Evolutionary conservation across 2,113 vertebrate genomes (phyloP).

Genomic region (Nerophis ophidion): DNA sequence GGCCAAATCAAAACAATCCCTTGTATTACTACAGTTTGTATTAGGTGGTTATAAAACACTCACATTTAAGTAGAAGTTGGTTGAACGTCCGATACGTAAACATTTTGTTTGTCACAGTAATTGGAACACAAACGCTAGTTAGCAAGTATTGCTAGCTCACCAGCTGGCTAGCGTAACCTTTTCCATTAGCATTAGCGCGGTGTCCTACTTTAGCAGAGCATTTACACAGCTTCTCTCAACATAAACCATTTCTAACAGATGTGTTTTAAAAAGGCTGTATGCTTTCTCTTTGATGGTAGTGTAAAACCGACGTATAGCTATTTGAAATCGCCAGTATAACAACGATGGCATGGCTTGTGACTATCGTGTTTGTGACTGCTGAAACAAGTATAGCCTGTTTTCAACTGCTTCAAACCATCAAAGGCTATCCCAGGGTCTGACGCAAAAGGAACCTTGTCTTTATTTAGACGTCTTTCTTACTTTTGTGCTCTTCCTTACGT

Average conservation of each 20-base stretch:
- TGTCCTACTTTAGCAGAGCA: constrained; percentile 5
- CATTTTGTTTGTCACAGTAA: constrained; percentile 25
- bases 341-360: neutral
- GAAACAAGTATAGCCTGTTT: neutral
- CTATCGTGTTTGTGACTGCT: neutral
- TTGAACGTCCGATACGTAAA: neutral
- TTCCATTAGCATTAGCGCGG: constrained; percentile 3
- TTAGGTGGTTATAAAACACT: neutral
- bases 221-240: neutral
- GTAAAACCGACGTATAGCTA: neutral
- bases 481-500: neutral
- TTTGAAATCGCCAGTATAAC: neutral
- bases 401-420: neutral
- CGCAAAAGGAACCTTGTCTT: constrained; percentile 5
- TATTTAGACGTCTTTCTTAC: constrained; percentile 22
- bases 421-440: neutral
- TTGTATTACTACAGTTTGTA: neutral
- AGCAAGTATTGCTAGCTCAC: constrained; percentile 38
- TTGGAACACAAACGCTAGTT: constrained; percentile 28
- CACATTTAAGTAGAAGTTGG: neutral
- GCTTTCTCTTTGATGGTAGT: neutral
- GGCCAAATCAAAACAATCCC: constrained; percentile 11
- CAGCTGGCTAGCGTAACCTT: constrained; percentile 26
- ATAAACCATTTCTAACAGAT: neutral
- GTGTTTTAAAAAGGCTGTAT: neutral